Percentiles rank a stretch among this genome's conserved stretches.
Conservation (phyloP, 2,888 invertebrate genomes). For the Mythimna ferrago region DNA sequence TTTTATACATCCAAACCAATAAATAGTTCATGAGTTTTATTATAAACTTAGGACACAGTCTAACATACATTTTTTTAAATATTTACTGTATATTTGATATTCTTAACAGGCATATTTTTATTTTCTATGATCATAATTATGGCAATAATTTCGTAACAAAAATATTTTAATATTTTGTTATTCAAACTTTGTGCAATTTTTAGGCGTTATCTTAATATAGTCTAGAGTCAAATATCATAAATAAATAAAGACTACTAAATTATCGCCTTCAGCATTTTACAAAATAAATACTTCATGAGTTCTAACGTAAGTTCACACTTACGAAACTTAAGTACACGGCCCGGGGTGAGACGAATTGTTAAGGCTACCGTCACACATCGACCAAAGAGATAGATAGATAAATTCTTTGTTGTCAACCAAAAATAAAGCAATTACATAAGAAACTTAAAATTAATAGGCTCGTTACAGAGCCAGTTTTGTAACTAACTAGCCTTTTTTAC, state of each 20-base stretch:
- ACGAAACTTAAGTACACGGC: slow-evolving; percentile 9
- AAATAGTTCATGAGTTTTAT: slow-evolving; percentile 37
- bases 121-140: slow-evolving; percentile 46
- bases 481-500: too few species aligned
- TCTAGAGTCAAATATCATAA: slow-evolving; percentile 7
- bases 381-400: background rate
- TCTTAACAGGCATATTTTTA: slow-evolving; percentile 49
- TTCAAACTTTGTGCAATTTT: slow-evolving; percentile 51
- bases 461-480: too few species aligned
- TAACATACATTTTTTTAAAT: slow-evolving; percentile 23
- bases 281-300: slow-evolving; percentile 24
- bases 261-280: slow-evolving; percentile 8
- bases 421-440: too few species aligned
- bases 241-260: slow-evolving; percentile 12
- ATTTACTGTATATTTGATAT: slow-evolving; percentile 60
- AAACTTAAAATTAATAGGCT: too few species aligned
- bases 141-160: slow-evolving; percentile 61
- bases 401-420: too few species aligned
- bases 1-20: slow-evolving; percentile 48
- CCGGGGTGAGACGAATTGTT: slow-evolving; percentile 32
- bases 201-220: slow-evolving; percentile 44
- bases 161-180: slow-evolving; percentile 57
- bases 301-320: slow-evolving; percentile 18
- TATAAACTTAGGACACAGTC: slow-evolving; percentile 16
- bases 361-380: slow-evolving; percentile 11